Base-by-base conservation (phyloP, 2,797 vertebrate genomes). In the Nannoperca australis region DNA sequence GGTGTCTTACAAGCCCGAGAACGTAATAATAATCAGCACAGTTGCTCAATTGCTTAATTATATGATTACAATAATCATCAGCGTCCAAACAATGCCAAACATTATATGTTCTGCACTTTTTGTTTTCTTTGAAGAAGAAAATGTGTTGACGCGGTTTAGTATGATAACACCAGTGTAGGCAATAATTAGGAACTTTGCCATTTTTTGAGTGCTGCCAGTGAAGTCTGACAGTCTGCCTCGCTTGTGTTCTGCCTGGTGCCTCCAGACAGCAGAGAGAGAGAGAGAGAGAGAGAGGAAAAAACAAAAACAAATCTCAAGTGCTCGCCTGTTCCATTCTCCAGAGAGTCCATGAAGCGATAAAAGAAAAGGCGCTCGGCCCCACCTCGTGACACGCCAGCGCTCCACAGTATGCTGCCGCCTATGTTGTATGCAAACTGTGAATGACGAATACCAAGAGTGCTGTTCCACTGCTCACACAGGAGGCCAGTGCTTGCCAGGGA, bases 351-450 rank as follows among this genome's bases (percentile, higher is more conserved):
- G 65, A 76, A 74, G 77, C 27, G 68, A 12, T 81, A 74, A 73
- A 79, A 80, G 51, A 84, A 88, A 78, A 87, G 81, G 50, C 81
- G 24, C 76, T 86, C 44, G 63, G 80, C 81, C 86, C 80, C 82
- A 85, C 89, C 90, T 88, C 34, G 13, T 88, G 83, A 89, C 87
- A 91, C 7, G 38, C 75, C 60, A 58, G 50, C 47, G 7, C 76
- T 87, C 82, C 80, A 65, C 88, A 76, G 79, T 85, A 82, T 81
- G 85, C 85, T 87, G 70, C 83, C 53, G 56, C 62, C 84, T 80
- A 59, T 87, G 87, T 74, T 88, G 81, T 78, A 80, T 88, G 83
- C 78, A 90, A 91, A 91, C 88, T 85, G 89, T 88, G 86, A 91
- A 90, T 89, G 86, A 89, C 56, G 75, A 91, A 91, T 91, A 81